A percentile compares a stretch with the other conserved stretches of the same genome.
These are phyloP conservation scores for Orchestia grillus DNA, from an alignment of 1,140 invertebrate species.

Conservation along the genomic window DNA sequence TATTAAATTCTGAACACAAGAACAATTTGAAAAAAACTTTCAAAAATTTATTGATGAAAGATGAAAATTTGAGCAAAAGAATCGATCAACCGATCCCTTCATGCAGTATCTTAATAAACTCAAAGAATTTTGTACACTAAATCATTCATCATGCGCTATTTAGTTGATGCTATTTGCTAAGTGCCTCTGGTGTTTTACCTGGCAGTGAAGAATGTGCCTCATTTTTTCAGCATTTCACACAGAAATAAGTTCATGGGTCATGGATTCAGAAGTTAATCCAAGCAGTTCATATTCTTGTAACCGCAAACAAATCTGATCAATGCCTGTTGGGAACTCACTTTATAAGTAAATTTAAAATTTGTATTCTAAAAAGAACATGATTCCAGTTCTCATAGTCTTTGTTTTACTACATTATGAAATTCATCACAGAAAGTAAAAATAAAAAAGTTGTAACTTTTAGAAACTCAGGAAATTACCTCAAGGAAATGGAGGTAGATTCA, in stretches of 20 bases:
- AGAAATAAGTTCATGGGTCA: background rate
- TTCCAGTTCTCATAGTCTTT: background rate
- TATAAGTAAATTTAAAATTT: background rate
- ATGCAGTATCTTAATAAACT: too few relatives aligned
- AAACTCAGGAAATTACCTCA: background rate
- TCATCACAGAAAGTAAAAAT: background rate
- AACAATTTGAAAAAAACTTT: background rate
- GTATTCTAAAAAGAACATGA: too few relatives aligned
- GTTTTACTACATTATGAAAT: background rate
- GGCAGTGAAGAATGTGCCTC: background rate
- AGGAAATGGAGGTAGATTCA: background rate
- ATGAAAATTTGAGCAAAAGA: too few relatives aligned
- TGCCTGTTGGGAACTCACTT: background rate
- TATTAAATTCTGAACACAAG: background rate
- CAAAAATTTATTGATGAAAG: background rate
- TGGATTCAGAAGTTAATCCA: background rate
- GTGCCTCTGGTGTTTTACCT: background rate
- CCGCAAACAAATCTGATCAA: background rate
- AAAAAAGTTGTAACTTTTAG: background rate
- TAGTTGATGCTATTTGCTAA: background rate
- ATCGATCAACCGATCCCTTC: background rate
- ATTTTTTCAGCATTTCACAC: background rate
- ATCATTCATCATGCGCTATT: background rate
- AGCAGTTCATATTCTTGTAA: background rate
- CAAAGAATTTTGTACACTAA: background rate